phyloP scores from a whole-genome alignment of 1,140 invertebrate genomes.

The Heliconius melpomene region DNA sequence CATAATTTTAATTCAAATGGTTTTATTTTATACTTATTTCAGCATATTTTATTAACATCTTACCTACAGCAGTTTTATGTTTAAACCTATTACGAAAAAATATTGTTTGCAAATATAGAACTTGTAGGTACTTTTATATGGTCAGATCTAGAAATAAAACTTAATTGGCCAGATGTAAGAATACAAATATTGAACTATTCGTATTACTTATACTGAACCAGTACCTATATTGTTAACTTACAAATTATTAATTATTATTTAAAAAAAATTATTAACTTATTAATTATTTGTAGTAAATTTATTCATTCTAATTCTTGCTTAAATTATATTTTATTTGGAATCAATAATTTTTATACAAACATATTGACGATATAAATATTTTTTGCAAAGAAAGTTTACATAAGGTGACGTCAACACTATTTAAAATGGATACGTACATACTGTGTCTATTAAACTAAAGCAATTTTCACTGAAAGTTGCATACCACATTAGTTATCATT shows the following conservation, averaged over 20 bases:
- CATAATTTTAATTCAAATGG: background rate
- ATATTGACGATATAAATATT: background rate
- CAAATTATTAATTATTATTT: too few species aligned
- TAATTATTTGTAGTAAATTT: too few species aligned
- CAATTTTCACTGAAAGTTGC: background rate
- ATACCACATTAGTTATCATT: background rate
- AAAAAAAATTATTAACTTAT: too few species aligned
- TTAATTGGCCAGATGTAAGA: too few species aligned
- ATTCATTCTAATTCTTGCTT: too few species aligned
- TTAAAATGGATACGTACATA: background rate
- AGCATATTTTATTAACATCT: background rate
- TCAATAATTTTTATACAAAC: background rate
- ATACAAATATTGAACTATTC: too few species aligned
- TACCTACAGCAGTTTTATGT: background rate
- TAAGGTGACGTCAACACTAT: background rate
- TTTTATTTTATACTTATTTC: background rate
- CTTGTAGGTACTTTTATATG: too few species aligned
- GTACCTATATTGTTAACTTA: too few species aligned
- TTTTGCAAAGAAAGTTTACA: background rate
- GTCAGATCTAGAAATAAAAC: too few species aligned
- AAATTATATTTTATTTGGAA: background rate
- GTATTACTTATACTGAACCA: too few species aligned
- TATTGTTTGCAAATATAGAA: too few species aligned
- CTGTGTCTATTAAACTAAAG: background rate
- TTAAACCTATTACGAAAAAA: background rate